A percentile compares a stretch with the other conserved stretches of the same genome.
These are phyloP conservation scores for Saturnia japonica DNA, from an alignment of 2,888 invertebrate species.

Conservation along the genomic window DNA sequence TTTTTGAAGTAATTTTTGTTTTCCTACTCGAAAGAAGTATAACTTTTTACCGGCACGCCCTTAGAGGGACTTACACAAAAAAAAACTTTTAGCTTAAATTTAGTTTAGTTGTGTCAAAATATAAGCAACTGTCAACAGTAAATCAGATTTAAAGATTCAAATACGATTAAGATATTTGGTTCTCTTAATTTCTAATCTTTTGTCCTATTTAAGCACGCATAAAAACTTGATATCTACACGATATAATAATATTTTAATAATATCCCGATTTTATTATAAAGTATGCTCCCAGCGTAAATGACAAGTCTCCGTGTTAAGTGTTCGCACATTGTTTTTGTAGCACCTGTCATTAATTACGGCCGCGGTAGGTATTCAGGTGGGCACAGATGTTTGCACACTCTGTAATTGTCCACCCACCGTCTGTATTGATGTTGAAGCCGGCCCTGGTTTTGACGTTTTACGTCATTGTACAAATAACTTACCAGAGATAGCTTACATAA, in stretches of 20 bases:
- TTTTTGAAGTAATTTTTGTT: no score
- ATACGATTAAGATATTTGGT: no score
- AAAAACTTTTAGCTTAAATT: no score
- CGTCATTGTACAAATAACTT: conserved; percentile 2
- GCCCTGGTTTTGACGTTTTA: conserved; percentile 15
- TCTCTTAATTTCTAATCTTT: no score
- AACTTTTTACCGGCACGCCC: no score
- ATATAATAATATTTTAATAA: neutral
- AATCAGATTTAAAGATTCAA: no score
- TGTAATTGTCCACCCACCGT: conserved; percentile 73
- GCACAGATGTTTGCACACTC: conserved; percentile 69
- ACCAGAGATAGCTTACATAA: neutral
- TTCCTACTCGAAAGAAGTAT: no score
- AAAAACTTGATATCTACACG: no score
- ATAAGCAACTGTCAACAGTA: no score
- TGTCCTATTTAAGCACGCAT: no score
- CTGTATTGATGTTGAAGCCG: conserved; percentile 19
- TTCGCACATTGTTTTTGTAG: conserved; percentile 73
- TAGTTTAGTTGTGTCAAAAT: no score
- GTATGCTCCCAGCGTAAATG: conserved; percentile 51
- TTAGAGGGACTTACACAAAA: no score
- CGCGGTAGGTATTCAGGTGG: conserved; percentile 63
- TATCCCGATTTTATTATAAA: neutral
- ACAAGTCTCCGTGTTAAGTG: conserved; percentile 59
- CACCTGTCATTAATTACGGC: conserved; percentile 65